These are phyloP conservation scores for Zaprionus ornatus DNA, from an alignment of 1,140 invertebrate genomes.

Conservation along the genomic window DNA sequence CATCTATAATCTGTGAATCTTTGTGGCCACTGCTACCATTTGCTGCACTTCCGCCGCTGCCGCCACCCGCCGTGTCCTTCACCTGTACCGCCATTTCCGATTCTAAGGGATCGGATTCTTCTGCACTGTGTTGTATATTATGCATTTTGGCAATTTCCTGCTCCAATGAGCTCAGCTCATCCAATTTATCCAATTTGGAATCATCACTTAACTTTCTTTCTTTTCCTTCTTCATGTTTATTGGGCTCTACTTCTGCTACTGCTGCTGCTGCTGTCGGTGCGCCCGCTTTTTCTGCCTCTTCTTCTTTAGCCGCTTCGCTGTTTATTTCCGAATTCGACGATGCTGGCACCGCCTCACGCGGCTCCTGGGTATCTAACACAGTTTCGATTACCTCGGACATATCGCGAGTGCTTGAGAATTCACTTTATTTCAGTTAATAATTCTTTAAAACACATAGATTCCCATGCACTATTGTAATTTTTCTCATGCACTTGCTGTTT, in stretches of 20 bases:
- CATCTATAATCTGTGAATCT: slow-evolving; percentile 7
- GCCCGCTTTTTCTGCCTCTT: slow-evolving; percentile 41
- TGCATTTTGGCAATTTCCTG: slow-evolving; percentile 79
- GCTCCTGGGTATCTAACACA: slow-evolving; percentile 15
- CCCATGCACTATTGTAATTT: slow-evolving; percentile 28
- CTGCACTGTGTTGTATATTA: slow-evolving; percentile 37
- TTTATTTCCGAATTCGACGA: slow-evolving; percentile 34
- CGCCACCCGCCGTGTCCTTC: slow-evolving; percentile 7
- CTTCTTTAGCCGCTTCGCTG: slow-evolving; percentile 14
- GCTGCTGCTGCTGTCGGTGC: neutral
- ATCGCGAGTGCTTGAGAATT: neutral
- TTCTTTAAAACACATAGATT: slow-evolving; percentile 24
- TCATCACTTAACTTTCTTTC: slow-evolving; percentile 12
- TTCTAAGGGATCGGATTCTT: slow-evolving; percentile 6
- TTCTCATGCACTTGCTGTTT: slow-evolving; percentile 55
- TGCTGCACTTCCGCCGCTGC: slow-evolving; percentile 1
- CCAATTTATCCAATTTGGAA: slow-evolving; percentile 39
- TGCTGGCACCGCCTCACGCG: slow-evolving; percentile 4
- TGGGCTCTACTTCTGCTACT: slow-evolving; percentile 13
- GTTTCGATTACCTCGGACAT: slow-evolving; percentile 51
- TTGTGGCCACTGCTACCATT: slow-evolving; percentile 18
- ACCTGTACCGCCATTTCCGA: neutral
- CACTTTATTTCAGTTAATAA: slow-evolving; percentile 8
- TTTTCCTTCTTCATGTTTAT: slow-evolving; percentile 20
- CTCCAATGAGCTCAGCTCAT: slow-evolving; percentile 72